These are phyloP conservation scores for Falco punctatus DNA, from an alignment of 2,113 vertebrate species.

Conservation along the genomic window DNA sequence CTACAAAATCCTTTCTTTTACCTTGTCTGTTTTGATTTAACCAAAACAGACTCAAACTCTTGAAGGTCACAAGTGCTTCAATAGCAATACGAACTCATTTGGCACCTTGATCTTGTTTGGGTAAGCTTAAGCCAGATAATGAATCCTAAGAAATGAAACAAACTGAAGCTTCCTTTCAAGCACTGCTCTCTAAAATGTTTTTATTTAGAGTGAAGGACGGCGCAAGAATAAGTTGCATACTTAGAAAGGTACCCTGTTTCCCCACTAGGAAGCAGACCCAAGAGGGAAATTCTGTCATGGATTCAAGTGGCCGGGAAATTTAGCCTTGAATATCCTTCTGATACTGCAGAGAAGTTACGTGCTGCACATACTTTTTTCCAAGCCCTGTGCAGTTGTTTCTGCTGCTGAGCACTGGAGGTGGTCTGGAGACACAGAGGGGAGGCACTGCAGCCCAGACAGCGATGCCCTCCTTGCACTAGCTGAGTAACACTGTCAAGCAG, in stretches of 20 bases:
- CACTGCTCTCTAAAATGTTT: background rate
- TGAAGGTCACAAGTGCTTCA: background rate
- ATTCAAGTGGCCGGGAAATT: background rate
- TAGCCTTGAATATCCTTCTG: background rate
- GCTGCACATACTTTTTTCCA: fast-evolving
- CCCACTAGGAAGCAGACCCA: background rate
- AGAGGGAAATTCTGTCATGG: background rate
- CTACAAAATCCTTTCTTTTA: background rate
- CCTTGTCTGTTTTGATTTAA: conserved; percentile 33
- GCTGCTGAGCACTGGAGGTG: too few species aligned
- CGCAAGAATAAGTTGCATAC: background rate
- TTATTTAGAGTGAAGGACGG: background rate
- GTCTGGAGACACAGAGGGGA: background rate
- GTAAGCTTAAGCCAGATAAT: background rate
- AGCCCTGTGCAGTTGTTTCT: background rate
- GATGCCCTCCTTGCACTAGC: background rate
- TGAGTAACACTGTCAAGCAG: background rate
- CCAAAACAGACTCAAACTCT: background rate
- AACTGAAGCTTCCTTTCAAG: conserved; percentile 1
- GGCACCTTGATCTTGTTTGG: background rate
- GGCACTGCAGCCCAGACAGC: background rate
- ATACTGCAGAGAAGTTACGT: background rate
- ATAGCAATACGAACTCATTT: background rate
- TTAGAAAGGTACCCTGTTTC: background rate
- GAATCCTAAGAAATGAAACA: background rate